phyloP scores from a whole-genome alignment of 2,888 invertebrate species.

The Netelia virgata region DNA sequence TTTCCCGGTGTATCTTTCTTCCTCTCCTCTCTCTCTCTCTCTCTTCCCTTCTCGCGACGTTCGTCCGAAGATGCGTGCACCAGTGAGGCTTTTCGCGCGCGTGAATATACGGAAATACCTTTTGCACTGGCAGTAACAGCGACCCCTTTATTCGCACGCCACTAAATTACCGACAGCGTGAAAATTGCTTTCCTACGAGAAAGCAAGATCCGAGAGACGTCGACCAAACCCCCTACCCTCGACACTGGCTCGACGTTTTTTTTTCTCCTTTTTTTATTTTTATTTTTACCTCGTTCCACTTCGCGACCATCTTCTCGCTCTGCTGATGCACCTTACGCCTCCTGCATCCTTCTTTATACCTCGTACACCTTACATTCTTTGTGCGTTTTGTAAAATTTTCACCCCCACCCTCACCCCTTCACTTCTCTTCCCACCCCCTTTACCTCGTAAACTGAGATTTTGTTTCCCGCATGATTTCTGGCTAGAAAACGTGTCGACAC shows the following conservation, averaged over 20 bases:
- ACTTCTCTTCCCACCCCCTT: constrained; percentile 63
- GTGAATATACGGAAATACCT: constrained; percentile 53
- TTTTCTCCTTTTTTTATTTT: neutral
- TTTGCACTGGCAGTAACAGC: constrained; percentile 46
- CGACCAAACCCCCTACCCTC: constrained; percentile 3
- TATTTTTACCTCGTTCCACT: constrained; percentile 53
- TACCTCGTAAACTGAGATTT: neutral
- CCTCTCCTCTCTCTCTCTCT: neutral
- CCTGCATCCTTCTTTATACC: constrained; percentile 63
- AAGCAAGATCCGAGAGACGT: constrained; percentile 71
- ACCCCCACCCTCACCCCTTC: constrained; percentile 33
- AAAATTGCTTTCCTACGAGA: constrained; percentile 79
- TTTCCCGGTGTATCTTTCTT: neutral
- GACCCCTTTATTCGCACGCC: constrained; percentile 72
- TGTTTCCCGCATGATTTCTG: constrained; percentile 7
- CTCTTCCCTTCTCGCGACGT: constrained; percentile 51
- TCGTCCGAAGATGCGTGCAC: constrained; percentile 76
- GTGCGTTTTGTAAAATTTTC: constrained; percentile 22
- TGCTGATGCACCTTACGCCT: constrained; percentile 41
- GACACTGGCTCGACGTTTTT: neutral
- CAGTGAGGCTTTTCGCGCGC: constrained; percentile 30
- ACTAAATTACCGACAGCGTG: constrained; percentile 78
- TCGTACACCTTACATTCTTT: constrained; percentile 1
- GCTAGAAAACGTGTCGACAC: neutral
- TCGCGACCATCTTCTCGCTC: constrained; percentile 57